phyloP scores from a whole-genome alignment of 2,113 vertebrate species.

The Corvus moneduloides region DNA sequence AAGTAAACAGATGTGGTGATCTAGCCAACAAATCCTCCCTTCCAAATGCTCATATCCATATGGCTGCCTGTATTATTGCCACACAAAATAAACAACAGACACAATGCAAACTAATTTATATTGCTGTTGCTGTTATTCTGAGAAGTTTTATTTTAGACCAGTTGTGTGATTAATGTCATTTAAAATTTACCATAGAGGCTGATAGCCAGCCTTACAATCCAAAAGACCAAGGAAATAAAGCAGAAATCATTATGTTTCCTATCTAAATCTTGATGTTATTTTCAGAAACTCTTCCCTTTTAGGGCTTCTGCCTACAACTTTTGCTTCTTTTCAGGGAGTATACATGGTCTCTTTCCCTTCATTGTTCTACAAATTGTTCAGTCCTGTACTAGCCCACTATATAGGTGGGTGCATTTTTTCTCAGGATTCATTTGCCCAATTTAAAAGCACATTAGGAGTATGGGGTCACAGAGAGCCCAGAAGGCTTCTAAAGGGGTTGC shows the following conservation, averaged over 20 bases:
- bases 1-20: constrained; percentile 64
- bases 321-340: not conserved
- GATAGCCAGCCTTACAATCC: not conserved
- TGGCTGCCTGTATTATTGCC: constrained; percentile 36
- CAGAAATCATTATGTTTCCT: not conserved
- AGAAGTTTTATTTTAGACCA: constrained; percentile 17
- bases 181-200: not conserved
- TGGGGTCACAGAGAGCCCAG: not conserved
- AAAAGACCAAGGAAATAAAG: not conserved
- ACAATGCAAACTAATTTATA: not conserved
- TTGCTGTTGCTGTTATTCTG: not conserved
- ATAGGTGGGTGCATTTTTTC: not conserved
- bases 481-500: not conserved
- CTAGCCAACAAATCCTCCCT: constrained; percentile 61
- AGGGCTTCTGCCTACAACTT: not conserved
- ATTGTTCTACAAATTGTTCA: not conserved
- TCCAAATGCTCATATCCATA: constrained; percentile 62
- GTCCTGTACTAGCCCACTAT: accelerated
- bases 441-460: not conserved
- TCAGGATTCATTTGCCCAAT: not conserved
- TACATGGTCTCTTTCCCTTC: not conserved
- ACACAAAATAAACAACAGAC: constrained; percentile 34
- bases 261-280: not conserved
- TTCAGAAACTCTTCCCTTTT: not conserved
- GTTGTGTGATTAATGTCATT: not conserved